These are phyloP conservation scores for Meliscaeva auricollis DNA, from an alignment of 2,888 invertebrate genomes.

Conservation along the genomic window DNA sequence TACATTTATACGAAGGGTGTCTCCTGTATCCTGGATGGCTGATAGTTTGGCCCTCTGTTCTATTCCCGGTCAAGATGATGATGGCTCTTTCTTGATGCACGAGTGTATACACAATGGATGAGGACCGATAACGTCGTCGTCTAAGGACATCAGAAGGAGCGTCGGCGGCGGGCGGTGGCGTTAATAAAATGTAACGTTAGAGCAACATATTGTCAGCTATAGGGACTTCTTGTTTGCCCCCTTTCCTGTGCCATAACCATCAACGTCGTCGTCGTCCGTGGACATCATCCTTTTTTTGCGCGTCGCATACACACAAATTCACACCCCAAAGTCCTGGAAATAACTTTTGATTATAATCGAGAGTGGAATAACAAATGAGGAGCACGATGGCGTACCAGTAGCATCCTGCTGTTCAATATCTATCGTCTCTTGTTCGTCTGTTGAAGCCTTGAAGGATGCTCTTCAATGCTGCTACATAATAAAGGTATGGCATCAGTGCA, in stretches of 20 bases:
- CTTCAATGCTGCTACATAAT: conserved; percentile 20
- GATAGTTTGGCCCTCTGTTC: conserved; percentile 1
- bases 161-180: conserved; percentile 30
- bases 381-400: conserved; percentile 34
- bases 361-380: conserved; percentile 82
- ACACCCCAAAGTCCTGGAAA: conserved; percentile 68
- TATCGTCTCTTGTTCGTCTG: conserved; percentile 36
- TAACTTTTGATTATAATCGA: conserved; percentile 83
- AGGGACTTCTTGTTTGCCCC: conserved; percentile 1
- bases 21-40: not conserved
- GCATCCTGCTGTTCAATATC: conserved; percentile 66
- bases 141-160: conserved; percentile 54
- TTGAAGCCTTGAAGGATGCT: conserved; percentile 7
- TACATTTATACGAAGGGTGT: conserved; percentile 51
- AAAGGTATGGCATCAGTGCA: conserved; percentile 36
- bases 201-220: conserved; percentile 71
- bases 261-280: conserved; percentile 14
- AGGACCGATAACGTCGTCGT: conserved; percentile 51
- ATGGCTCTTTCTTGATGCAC: conserved; percentile 28
- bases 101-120: conserved; percentile 52
- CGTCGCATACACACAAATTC: conserved; percentile 18
- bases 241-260: conserved; percentile 26
- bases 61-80: conserved; percentile 52
- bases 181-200: conserved; percentile 70
- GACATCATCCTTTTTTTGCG: conserved; percentile 33